phyloP scores from a whole-genome alignment of 2,888 invertebrate species.

The Leptodirus hochenwartii region DNA sequence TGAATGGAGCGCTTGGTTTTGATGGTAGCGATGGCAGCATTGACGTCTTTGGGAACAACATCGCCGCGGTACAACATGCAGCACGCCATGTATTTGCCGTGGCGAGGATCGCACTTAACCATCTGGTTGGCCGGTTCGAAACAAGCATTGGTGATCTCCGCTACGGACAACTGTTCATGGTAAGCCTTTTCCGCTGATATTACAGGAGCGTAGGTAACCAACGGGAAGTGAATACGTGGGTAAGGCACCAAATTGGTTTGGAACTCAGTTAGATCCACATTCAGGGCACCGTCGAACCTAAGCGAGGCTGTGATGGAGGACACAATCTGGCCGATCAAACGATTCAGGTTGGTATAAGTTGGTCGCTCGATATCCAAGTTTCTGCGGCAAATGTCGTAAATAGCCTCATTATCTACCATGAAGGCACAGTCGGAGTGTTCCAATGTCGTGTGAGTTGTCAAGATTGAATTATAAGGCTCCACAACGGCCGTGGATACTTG shows the following conservation, averaged over 20 bases:
- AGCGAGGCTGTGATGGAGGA: conserved; percentile 84
- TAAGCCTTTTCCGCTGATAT: conserved; percentile 89
- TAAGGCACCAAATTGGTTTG: conserved; percentile 91
- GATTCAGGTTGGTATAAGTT: conserved; percentile 89
- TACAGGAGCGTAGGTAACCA: conserved; percentile 85
- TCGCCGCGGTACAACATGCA: conserved; percentile 90
- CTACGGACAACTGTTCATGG: conserved; percentile 80
- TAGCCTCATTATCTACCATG: conserved; percentile 82
- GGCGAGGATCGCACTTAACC: conserved; percentile 83
- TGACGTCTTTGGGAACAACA: conserved; percentile 89
- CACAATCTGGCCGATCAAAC: conserved; percentile 88
- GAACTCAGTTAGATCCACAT: conserved; percentile 88
- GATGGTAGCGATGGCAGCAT: conserved; percentile 85
- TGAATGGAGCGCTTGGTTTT: conserved; percentile 89
- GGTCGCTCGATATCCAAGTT: conserved; percentile 89
- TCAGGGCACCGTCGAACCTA: conserved; percentile 82
- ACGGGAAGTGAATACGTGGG: conserved; percentile 88
- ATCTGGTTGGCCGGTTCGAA: conserved; percentile 95
- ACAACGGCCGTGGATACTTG: conserved; percentile 76
- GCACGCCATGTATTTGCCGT: conserved; percentile 88
- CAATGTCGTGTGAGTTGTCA: conserved; percentile 80
- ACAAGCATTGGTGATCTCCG: conserved; percentile 88
- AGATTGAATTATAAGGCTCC: conserved; percentile 93
- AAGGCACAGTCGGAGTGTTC: conserved; percentile 93
- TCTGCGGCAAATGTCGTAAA: conserved; percentile 80